phyloP scores from a whole-genome alignment of 2,113 vertebrate genomes.

The Etheostoma cragini region DNA sequence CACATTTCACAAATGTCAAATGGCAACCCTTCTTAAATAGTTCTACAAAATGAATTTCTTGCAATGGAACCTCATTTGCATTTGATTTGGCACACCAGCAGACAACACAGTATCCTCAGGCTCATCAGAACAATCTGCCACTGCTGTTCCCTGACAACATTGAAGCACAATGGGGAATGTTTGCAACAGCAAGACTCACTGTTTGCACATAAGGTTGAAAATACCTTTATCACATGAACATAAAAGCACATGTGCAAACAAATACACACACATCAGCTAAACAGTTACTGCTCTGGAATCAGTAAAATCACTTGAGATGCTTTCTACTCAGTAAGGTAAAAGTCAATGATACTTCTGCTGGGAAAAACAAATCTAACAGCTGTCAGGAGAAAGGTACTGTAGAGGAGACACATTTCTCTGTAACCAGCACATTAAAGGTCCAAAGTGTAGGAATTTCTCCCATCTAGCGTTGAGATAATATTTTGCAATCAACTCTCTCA shows the following conservation, averaged over 20 bases:
- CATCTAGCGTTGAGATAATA: no score
- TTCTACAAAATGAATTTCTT: not conserved
- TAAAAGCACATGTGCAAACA: not conserved
- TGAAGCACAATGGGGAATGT: slow-evolving; percentile 31
- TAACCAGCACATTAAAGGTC: not conserved
- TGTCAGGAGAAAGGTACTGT: not conserved
- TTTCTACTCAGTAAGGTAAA: slow-evolving; percentile 4
- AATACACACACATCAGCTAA: slow-evolving; percentile 8
- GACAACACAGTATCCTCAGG: slow-evolving; percentile 42
- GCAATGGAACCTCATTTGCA: slow-evolving; percentile 40
- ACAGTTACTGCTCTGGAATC: not conserved
- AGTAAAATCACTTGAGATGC: slow-evolving; percentile 18
- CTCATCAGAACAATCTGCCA: slow-evolving; percentile 63
- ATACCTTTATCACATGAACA: slow-evolving; percentile 11
- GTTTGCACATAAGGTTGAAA: slow-evolving; percentile 7
- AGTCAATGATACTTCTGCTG: slow-evolving; percentile 14
- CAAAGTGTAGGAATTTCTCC: no score
- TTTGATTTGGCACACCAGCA: slow-evolving; percentile 19
- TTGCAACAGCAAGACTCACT: slow-evolving; percentile 29
- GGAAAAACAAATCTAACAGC: slow-evolving; percentile 44
- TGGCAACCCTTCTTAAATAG: not conserved
- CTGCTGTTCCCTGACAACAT: slow-evolving; percentile 43
- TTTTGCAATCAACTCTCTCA: no score
- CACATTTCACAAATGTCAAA: not conserved
- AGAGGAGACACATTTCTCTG: not conserved